These are phyloP conservation scores for Azemiops feae DNA, from an alignment of 2,113 vertebrate genomes.

Conservation along the genomic window DNA sequence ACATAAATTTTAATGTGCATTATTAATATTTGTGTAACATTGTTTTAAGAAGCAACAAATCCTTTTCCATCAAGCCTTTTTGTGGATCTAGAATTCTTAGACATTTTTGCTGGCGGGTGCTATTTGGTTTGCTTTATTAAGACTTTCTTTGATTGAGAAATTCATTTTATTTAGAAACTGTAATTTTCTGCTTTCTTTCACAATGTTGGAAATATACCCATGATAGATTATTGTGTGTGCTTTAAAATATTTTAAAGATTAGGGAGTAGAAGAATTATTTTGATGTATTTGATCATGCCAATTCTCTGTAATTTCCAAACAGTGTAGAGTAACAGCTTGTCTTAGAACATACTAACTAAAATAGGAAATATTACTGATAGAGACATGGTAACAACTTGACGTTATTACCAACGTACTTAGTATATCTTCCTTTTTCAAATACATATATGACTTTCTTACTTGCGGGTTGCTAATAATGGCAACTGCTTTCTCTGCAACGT, in stretches of 20 bases:
- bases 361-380: background rate
- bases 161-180: background rate
- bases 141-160: fast-evolving
- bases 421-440: conserved; percentile 61
- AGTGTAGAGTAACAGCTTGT: conserved; percentile 1
- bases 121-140: background rate
- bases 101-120: background rate
- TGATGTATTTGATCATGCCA: conserved; percentile 39
- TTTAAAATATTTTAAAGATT: conserved; percentile 21
- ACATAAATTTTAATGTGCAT: background rate
- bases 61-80: background rate
- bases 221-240: background rate
- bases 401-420: conserved; percentile 68
- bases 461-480: conserved; percentile 68
- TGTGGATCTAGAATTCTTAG: background rate
- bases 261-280: conserved; percentile 21
- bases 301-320: conserved; percentile 46
- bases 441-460: conserved; percentile 48
- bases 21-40: background rate
- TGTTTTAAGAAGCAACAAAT: background rate
- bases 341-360: conserved; percentile 18
- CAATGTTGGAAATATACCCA: background rate
- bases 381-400: conserved; percentile 34
- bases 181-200: fast-evolving
- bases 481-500: conserved; percentile 69